Percentiles rank a stretch among this genome's conserved stretches.
These are phyloP conservation scores for Verasper variegatus DNA, from an alignment of 2,113 vertebrate genomes.

Conservation along the genomic window DNA sequence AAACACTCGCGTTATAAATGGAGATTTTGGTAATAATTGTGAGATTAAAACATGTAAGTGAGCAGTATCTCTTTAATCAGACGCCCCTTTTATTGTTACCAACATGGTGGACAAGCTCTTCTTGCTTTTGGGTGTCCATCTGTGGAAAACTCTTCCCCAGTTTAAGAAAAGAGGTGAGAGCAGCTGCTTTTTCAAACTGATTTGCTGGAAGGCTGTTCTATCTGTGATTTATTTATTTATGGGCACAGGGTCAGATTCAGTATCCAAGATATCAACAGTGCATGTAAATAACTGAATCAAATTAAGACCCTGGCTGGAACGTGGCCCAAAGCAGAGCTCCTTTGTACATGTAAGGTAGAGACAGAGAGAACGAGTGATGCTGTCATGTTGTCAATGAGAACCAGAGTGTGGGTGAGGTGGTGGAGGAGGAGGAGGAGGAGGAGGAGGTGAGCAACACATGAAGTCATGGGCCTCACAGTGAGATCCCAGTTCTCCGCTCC, in stretches of 20 bases:
- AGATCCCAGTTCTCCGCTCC: conserved; percentile 58
- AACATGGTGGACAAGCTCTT: background rate
- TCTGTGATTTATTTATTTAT: conserved; percentile 49
- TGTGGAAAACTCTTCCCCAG: conserved; percentile 19
- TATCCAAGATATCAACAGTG: conserved; percentile 17
- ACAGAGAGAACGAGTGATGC: conserved; percentile 27
- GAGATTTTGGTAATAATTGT: background rate
- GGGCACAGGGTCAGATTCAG: conserved; percentile 18
- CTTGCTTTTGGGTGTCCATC: too few relatives aligned
- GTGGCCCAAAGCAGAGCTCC: conserved; percentile 7
- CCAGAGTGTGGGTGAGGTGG: conserved; percentile 19
- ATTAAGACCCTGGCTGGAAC: conserved; percentile 23
- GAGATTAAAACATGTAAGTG: background rate
- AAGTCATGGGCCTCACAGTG: conserved; percentile 69
- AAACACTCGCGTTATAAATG: too few relatives aligned
- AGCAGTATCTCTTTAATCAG: background rate
- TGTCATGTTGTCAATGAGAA: conserved; percentile 59
- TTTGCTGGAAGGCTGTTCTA: conserved; percentile 4
- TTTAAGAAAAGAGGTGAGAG: background rate
- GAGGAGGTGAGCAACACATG: conserved; percentile 58
- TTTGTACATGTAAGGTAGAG: background rate
- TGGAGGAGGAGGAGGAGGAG: conserved; percentile 21
- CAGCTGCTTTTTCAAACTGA: background rate
- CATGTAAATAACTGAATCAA: conserved; percentile 49
- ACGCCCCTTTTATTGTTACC: background rate